phyloP scores from a whole-genome alignment of 1,140 invertebrate species.

The Dinothrombium tinctorium region DNA sequence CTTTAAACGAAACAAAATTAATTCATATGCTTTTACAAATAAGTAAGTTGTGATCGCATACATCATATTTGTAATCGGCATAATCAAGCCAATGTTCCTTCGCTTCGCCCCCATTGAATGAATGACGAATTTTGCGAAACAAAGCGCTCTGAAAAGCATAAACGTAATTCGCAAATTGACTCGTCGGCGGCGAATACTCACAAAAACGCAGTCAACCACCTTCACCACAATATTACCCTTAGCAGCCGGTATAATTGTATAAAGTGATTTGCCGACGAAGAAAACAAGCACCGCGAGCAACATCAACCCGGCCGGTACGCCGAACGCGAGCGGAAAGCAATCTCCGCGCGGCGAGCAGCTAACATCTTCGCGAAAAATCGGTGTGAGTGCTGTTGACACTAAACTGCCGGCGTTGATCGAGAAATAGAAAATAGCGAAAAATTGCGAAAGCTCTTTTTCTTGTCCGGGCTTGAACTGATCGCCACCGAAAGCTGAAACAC shows the following conservation, averaged over 20 bases:
- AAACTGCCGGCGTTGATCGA: conserved; percentile 22
- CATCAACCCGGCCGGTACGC: conserved; percentile 23
- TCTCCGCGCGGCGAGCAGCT: conserved; percentile 20
- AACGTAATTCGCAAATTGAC: background rate
- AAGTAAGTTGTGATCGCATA: conserved; percentile 12
- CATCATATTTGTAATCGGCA: conserved; percentile 40
- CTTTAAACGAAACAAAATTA: conserved; percentile 7
- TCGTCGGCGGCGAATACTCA: conserved; percentile 28
- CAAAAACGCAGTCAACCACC: conserved; percentile 46
- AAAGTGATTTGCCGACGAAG: conserved; percentile 42
- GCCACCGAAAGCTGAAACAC: conserved; percentile 85
- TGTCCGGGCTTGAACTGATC: conserved; percentile 52
- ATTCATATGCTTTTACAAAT: background rate
- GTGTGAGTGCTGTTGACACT: conserved; percentile 23
- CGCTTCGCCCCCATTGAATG: conserved; percentile 20
- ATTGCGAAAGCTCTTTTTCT: conserved; percentile 14
- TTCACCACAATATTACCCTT: conserved; percentile 50
- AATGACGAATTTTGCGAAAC: conserved; percentile 7
- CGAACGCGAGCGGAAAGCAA: conserved; percentile 23
- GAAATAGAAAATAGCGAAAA: conserved; percentile 21
- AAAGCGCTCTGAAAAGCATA: conserved; percentile 11
- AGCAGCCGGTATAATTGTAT: conserved; percentile 46
- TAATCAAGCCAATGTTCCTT: conserved; percentile 52
- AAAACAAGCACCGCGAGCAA: conserved; percentile 38
- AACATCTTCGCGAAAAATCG: conserved; percentile 20